Evolutionary conservation across 1,140 invertebrate genomes (phyloP).

Genomic region (Drosophila pseudoananassae): DNA sequence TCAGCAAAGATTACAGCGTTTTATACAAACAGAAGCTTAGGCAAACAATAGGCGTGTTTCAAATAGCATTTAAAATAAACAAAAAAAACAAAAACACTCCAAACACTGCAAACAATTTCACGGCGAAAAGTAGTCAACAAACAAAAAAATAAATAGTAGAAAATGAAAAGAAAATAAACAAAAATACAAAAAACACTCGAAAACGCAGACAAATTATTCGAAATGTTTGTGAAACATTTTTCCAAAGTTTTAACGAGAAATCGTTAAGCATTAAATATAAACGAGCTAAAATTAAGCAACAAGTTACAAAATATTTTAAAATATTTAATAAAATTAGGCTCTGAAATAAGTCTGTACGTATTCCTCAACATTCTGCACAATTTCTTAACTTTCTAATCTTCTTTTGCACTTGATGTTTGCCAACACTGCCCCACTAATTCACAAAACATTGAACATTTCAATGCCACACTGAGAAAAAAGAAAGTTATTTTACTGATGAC

Average conservation of each 20-base stretch:
- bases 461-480: conserved; percentile 47
- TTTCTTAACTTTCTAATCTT: conserved; percentile 63
- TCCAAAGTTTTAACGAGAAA: conserved; percentile 27
- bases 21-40: conserved; percentile 48
- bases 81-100: conserved; percentile 7
- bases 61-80: conserved; percentile 35
- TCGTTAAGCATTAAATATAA: conserved; percentile 26
- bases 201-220: conserved; percentile 50
- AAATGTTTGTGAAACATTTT: conserved; percentile 78
- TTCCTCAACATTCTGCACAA: conserved; percentile 59
- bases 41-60: conserved; percentile 59
- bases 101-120: conserved; percentile 26
- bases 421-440: conserved; percentile 38
- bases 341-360: conserved; percentile 17
- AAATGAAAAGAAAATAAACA: conserved; percentile 23
- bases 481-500: conserved; percentile 35
- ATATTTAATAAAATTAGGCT: conserved; percentile 58
- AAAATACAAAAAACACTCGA: conserved; percentile 26
- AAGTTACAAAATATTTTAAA: conserved; percentile 50
- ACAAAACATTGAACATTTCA: conserved; percentile 18
- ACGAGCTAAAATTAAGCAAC: conserved; percentile 62
- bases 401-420: conserved; percentile 59
- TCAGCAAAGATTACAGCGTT: conserved; percentile 56
- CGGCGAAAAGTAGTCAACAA: conserved; percentile 52
- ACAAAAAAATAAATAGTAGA: conserved; percentile 29